Base-by-base conservation (phyloP, 2,797 vertebrate genomes). In the Chaunax sp. region DNA sequence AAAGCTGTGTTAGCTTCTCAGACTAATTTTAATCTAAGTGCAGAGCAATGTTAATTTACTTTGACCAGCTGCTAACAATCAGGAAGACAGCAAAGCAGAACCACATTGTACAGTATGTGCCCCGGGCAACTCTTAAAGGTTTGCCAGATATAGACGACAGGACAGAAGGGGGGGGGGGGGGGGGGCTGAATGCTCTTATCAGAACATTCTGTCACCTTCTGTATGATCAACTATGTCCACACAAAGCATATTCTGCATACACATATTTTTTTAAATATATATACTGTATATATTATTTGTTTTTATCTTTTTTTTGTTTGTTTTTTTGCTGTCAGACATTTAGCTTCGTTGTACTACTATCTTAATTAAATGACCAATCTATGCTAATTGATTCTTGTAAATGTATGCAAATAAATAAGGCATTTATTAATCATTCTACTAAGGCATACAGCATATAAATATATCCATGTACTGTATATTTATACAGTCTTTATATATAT, bases 11-110 rank as follows among this genome's bases (percentile, higher is more conserved):
- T 66, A 66, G 64, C 77, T 83, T 79, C 80, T 83, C 60, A 40
- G 35, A 79, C 72, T 84, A 71, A 70, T 78, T 77, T 82, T 74
- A 65, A 62, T 82, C 76, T 47, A 80, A 87, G 68, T 81, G 74
- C 78, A 80, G 71, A 85, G 72, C 78, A 77, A 72, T 78, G 50
- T 55, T 86, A 89, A 81, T 85, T 81, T 75, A 77, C 65, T 88
- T 84, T 80, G 76, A 88, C 83, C 91, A 92, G 86, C 86, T 89
- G 89, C 88, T 90, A 87, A 89, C 85, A 89, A 80, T 86, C 80
- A 85, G 57, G 52, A 77, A 82, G 75, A 87, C 64, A 86, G 83
- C 78, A 82, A 79, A 77, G 80, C 81, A 81, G 66, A 71, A 84
- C 76, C 73, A 89, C 72, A 86, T 77, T 88, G 83, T 82, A n/a